These are phyloP conservation scores for Gobiocypris rarus DNA, from an alignment of 2,113 vertebrate species.

Conservation along the genomic window DNA sequence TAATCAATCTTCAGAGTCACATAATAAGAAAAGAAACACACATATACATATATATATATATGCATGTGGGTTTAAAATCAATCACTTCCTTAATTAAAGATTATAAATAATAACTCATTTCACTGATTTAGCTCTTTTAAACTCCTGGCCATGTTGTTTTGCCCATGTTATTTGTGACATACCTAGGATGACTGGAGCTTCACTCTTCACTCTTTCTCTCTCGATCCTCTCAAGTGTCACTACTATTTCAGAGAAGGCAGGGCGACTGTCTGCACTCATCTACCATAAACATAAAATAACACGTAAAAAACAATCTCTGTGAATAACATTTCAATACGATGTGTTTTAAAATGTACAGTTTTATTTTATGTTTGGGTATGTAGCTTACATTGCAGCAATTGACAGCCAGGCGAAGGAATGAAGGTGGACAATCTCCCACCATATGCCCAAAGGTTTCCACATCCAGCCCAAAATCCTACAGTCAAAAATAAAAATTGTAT, in stretches of 20 bases:
- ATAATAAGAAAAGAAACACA: background rate
- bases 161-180: too few species aligned
- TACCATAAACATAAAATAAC: constrained; percentile 55
- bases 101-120: background rate
- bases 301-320: background rate
- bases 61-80: too few species aligned
- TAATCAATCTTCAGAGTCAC: background rate
- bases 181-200: constrained; percentile 63
- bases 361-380: background rate
- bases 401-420: constrained; percentile 87
- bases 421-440: constrained; percentile 82
- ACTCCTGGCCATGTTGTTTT: background rate
- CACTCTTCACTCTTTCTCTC: constrained; percentile 55
- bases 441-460: constrained; percentile 84
- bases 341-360: background rate
- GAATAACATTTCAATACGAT: background rate
- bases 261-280: constrained; percentile 84
- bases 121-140: background rate
- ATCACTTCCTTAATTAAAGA: too few species aligned
- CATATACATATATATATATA: too few species aligned
- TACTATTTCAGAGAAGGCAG: constrained; percentile 84
- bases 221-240: constrained; percentile 79
- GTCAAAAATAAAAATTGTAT: background rate
- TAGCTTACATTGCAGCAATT: constrained; percentile 89
- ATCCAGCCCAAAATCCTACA: constrained; percentile 92